Conservation (phyloP, 1,140 invertebrate species). For the Chrysoperla carnea region DNA sequence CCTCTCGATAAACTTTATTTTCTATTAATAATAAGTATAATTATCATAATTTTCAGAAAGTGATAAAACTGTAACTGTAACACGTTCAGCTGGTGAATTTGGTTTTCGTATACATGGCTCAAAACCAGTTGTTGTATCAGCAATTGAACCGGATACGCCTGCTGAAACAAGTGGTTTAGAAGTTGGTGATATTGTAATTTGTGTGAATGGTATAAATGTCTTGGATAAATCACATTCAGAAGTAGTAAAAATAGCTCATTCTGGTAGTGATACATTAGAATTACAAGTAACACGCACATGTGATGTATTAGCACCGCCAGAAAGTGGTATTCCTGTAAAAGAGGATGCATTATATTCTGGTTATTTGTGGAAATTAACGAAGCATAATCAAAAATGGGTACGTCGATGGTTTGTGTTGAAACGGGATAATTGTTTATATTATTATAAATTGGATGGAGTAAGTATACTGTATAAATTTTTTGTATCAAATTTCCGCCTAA, state of each 20-base stretch:
- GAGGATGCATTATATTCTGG: conserved; percentile 47
- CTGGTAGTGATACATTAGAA: conserved; percentile 66
- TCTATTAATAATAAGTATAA: too few relatives aligned
- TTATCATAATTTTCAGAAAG: conserved; percentile 63
- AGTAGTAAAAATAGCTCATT: conserved; percentile 84
- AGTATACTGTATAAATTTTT: too few relatives aligned
- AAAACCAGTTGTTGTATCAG: conserved; percentile 86
- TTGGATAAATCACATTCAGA: conserved; percentile 85
- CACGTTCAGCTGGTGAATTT: conserved; percentile 73
- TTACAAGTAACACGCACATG: conserved; percentile 77
- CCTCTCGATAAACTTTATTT: too few relatives aligned
- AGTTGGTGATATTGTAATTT: conserved; percentile 86
- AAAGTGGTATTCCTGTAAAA: conserved; percentile 32
- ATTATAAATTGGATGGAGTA: conserved; percentile 79
- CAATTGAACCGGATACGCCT: conserved; percentile 79
- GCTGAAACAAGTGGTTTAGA: conserved; percentile 80
- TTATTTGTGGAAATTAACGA: conserved; percentile 58
- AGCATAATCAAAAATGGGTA: conserved; percentile 59
- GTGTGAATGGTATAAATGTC: conserved; percentile 78
- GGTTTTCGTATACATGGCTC: conserved; percentile 92
- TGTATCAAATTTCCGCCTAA: too few relatives aligned
- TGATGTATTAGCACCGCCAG: conserved; percentile 49
- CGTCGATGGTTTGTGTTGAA: conserved; percentile 81
- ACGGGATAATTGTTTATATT: conserved; percentile 85
- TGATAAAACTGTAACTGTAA: conserved; percentile 69